Evolutionary conservation across 2,888 invertebrate genomes (phyloP).

Genomic region (Trachelus iudaicus): DNA sequence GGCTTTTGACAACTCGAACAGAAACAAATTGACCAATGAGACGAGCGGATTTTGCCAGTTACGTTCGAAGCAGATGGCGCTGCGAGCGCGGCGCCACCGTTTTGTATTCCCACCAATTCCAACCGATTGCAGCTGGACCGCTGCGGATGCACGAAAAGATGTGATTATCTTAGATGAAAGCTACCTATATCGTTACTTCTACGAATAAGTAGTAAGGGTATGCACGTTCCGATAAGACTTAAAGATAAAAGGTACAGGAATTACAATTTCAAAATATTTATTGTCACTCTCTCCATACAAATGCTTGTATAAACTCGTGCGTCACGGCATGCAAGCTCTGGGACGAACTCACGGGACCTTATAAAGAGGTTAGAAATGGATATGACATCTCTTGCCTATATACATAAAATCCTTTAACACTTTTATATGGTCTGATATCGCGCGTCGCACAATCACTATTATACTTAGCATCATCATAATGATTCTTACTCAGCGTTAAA

Average conservation of each 20-base stretch:
- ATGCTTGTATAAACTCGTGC: constrained; percentile 43
- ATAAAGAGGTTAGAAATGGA: constrained; percentile 1
- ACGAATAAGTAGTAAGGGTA: not conserved
- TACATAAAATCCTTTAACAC: constrained; percentile 3
- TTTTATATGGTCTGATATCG: not conserved
- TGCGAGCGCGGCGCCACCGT: not conserved
- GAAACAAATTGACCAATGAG: constrained; percentile 33
- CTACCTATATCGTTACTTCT: not conserved
- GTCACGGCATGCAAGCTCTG: constrained; percentile 31
- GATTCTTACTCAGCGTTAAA: constrained; percentile 33
- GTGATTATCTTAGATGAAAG: not conserved
- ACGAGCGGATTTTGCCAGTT: not conserved
- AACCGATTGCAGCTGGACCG: not conserved
- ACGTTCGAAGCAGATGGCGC: constrained; percentile 7
- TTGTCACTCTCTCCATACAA: constrained; percentile 54
- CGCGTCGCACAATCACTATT: not conserved
- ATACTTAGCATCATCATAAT: constrained; percentile 28
- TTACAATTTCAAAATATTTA: constrained; percentile 34
- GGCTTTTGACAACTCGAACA: constrained; percentile 40
- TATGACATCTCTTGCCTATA: not conserved
- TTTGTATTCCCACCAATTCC: not conserved
- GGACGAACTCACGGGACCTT: constrained; percentile 1
- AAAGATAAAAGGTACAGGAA: not conserved
- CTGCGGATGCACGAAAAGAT: not conserved
- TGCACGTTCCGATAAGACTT: not conserved